Conservation (phyloP, 2,888 invertebrate species). For the Xylophagus ater region DNA sequence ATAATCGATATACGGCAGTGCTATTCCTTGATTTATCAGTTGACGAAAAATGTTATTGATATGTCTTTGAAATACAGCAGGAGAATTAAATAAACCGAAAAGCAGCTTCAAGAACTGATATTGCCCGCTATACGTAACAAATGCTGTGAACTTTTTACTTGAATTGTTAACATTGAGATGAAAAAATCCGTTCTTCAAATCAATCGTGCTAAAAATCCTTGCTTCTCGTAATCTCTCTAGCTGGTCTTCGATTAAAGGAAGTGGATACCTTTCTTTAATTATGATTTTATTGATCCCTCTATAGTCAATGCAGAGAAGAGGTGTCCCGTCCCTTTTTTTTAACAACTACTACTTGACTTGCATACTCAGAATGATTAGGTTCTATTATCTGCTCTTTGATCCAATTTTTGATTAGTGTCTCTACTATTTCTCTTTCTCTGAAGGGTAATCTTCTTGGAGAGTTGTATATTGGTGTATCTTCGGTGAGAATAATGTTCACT, state of each 20-base stretch:
- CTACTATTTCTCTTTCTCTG: conserved; percentile 21
- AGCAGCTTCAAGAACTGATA: conserved; percentile 33
- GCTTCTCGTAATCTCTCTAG: conserved; percentile 26
- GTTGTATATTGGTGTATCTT: conserved; percentile 23
- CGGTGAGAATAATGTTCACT: conserved; percentile 23
- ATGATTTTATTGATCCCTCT: conserved; percentile 29
- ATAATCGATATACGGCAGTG: conserved; percentile 16
- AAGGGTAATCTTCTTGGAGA: conserved; percentile 21
- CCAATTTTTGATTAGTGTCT: conserved; percentile 24
- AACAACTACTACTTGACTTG: conserved; percentile 20
- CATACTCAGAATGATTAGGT: conserved; percentile 24
- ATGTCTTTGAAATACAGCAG: conserved; percentile 27
- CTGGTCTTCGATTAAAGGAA: conserved; percentile 31
- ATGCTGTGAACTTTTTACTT: conserved; percentile 28
- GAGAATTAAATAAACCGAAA: conserved; percentile 32
- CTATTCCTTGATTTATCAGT: conserved; percentile 9
- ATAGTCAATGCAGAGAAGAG: conserved; percentile 30
- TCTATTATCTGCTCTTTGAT: conserved; percentile 23
- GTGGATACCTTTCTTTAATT: conserved; percentile 27
- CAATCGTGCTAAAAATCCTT: conserved; percentile 23
- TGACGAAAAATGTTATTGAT: conserved; percentile 13
- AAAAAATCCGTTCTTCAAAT: conserved; percentile 28
- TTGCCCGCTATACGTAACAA: conserved; percentile 32
- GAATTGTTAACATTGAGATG: conserved; percentile 24
- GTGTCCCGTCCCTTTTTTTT: conserved; percentile 15